Evolutionary conservation across 2,113 vertebrate species (phyloP), one percentile per base, ranked within the genome.

Genomic region (Otolemur garnettii): DNA sequence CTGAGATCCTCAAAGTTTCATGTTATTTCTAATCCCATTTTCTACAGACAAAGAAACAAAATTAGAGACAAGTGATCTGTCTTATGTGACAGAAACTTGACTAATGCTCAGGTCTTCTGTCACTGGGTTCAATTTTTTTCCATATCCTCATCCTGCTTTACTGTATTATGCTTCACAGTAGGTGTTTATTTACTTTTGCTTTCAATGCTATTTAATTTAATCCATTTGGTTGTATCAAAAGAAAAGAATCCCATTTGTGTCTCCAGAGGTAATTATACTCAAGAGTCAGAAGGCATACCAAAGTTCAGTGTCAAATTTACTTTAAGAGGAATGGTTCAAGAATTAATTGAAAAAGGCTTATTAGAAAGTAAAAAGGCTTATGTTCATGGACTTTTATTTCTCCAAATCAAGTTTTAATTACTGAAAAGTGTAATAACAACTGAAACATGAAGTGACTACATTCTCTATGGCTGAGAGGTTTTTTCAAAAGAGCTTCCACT

Each of bases 401-500:
- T 95, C 50, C 24, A 45, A 85, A 64, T 93, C 84, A 85, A 69
- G 66, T 92, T 96, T 78, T 92, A 96, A 96, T 95, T 66, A 87
- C 80, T 89, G 92, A 66, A 33, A 91, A 68, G 75, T 92, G 79
- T 91, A 68, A 33, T 91, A 62, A 74, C 60, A 91, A 74, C 42
- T 42, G 66, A 91, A 93, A 68, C 1, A 0, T 77, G 64, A 30
- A 28, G 35, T 62, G 72, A 33, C 50, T 4, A 0, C 0, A 4
- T 26, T 62, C 53, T 72, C 33, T 55, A 59, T 69, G n/a, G 55
- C 82, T 21, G 14, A 57, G 64, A 90, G 38, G 13, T 72, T 72
- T 87, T 87, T 84, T 81, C 74, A 74, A n/a, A 80, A 90, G 50
- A 30, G 2, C 50, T 94, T 85, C 24, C 38, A 45, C 42, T 1